Evolutionary conservation across 2,888 invertebrate genomes (phyloP).

Genomic region (Carabus problematicus): DNA sequence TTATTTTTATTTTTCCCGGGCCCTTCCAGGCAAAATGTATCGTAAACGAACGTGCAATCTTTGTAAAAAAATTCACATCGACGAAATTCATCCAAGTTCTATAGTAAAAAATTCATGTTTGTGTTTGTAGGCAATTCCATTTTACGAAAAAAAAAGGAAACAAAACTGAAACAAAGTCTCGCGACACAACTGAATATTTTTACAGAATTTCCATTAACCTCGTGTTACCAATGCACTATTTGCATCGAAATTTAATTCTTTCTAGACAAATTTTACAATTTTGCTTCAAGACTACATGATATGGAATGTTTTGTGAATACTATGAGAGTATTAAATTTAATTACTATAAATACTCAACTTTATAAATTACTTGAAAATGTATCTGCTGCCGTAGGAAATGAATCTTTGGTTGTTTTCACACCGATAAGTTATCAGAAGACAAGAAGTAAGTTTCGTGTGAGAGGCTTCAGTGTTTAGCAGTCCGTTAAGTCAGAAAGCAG

Average conservation of each 20-base stretch:
- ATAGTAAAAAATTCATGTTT: constrained; percentile 8
- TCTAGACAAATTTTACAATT: neutral
- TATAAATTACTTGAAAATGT: too few relatives aligned
- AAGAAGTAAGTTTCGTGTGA: too few relatives aligned
- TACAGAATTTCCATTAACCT: constrained; percentile 23
- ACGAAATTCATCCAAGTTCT: constrained; percentile 8
- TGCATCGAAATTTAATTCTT: constrained; percentile 14
- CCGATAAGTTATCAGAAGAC: too few relatives aligned
- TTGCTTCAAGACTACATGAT: too few relatives aligned
- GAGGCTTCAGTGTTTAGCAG: too few relatives aligned
- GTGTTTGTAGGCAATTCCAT: constrained; percentile 30
- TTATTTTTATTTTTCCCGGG: constrained; percentile 18
- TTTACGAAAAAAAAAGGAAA: constrained; percentile 26
- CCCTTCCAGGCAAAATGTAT: constrained; percentile 1
- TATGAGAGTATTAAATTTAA: too few relatives aligned
- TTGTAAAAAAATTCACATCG: constrained; percentile 29
- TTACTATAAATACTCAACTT: too few relatives aligned
- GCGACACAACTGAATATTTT: constrained; percentile 17
- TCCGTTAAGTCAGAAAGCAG: too few relatives aligned
- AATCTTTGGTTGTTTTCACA: too few relatives aligned
- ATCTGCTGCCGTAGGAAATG: too few relatives aligned
- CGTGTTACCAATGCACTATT: constrained; percentile 18
- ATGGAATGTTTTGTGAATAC: too few relatives aligned
- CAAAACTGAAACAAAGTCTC: constrained; percentile 20
- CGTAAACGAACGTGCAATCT: constrained; percentile 28